phyloP scores from a whole-genome alignment of 2,113 vertebrate species.

The Hippopotamus amphibius region DNA sequence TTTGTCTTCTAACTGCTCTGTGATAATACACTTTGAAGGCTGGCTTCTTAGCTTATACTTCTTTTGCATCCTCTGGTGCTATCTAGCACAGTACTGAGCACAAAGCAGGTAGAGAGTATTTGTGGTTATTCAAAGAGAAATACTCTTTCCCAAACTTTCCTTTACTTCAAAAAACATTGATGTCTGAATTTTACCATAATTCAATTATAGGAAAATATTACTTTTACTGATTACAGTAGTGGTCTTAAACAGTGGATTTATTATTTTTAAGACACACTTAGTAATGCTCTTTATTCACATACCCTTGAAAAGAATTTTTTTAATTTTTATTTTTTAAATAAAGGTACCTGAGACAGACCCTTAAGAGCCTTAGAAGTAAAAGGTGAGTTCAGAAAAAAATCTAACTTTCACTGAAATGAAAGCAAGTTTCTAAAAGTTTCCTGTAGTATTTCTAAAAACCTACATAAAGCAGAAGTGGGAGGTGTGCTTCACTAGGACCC shows the following conservation, averaged over 20 bases:
- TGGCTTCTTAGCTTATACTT: not conserved
- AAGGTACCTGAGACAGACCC: not conserved
- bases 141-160: not conserved
- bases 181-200: not conserved
- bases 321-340: not conserved
- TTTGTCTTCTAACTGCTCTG: not conserved
- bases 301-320: not conserved
- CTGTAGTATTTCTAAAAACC: constrained; percentile 52
- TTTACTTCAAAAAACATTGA: constrained; percentile 28
- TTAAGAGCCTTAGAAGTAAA: constrained; percentile 39
- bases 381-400: constrained; percentile 58
- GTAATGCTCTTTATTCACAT: constrained; percentile 61
- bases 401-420: constrained; percentile 64
- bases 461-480: constrained; percentile 42
- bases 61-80: not conserved
- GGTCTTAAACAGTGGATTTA: not conserved
- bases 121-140: constrained; percentile 6
- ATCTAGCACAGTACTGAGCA: not conserved
- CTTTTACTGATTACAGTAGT: not conserved
- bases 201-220: not conserved
- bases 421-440: constrained; percentile 37
- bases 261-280: constrained; percentile 40
- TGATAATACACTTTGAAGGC: not conserved
- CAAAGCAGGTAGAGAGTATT: not conserved
- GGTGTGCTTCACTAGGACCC: not conserved